Percentiles rank a stretch among this genome's conserved stretches.
phyloP scores from a whole-genome alignment of 2,113 vertebrate genomes.

The Plectropomus leopardus region DNA sequence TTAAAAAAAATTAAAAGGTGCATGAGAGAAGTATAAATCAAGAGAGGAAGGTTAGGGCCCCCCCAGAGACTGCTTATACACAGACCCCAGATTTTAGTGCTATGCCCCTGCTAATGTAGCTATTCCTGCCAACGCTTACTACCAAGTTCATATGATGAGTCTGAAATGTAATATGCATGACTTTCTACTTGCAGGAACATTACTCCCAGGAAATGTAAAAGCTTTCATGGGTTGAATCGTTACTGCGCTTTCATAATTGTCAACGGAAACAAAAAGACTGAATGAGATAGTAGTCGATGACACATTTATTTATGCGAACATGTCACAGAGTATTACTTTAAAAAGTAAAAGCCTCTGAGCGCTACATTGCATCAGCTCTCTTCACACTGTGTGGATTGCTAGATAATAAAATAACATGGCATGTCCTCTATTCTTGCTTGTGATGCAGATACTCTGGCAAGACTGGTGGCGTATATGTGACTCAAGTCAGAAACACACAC shows the following conservation, averaged over 20 bases:
- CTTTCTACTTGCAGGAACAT: slow-evolving; percentile 19
- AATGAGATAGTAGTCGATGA: slow-evolving; percentile 41
- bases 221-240: slow-evolving; percentile 43
- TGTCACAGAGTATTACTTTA: slow-evolving; percentile 61
- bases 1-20: too few relatives aligned
- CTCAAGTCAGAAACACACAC: slow-evolving; percentile 44
- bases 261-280: slow-evolving; percentile 37
- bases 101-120: too few relatives aligned
- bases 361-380: slow-evolving; percentile 48
- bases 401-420: slow-evolving; percentile 69
- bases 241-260: slow-evolving; percentile 40
- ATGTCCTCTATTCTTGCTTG: slow-evolving; percentile 68
- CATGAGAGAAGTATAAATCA: too few relatives aligned
- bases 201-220: slow-evolving; percentile 45
- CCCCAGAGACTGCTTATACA: too few relatives aligned
- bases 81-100: too few relatives aligned
- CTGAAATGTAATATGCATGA: slow-evolving; percentile 33
- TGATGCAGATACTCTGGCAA: slow-evolving; percentile 54
- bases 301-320: slow-evolving; percentile 65
- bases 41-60: too few relatives aligned
- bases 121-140: not conserved
- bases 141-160: slow-evolving; percentile 1
- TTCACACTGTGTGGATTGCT: slow-evolving; percentile 35
- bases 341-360: slow-evolving; percentile 55
- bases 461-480: slow-evolving; percentile 59